phyloP scores from a whole-genome alignment of 23 tunicate species.

The Trididemnum clinides region DNA sequence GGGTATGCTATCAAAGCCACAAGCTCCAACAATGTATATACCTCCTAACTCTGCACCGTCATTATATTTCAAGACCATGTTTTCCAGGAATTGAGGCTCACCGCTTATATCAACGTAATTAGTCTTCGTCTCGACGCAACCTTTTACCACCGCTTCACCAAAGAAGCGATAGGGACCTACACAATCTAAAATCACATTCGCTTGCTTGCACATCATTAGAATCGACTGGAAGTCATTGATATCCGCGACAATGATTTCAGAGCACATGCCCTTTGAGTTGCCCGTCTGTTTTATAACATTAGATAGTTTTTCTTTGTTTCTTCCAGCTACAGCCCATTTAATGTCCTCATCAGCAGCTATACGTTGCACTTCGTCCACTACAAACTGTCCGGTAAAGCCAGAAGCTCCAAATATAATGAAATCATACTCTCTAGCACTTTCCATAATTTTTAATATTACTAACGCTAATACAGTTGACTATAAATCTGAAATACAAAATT shows the following conservation, averaged over 20 bases:
- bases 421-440: conserved; percentile 49
- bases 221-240: conserved; percentile 62
- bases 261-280: background rate
- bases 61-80: conserved; percentile 70
- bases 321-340: conserved; percentile 88
- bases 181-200: conserved; percentile 80
- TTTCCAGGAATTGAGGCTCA: conserved; percentile 96
- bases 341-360: conserved; percentile 15
- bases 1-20: conserved; percentile 97
- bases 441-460: background rate
- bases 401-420: conserved; percentile 91
- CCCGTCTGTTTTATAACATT: conserved; percentile 9
- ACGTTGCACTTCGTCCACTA: conserved; percentile 62
- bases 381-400: conserved; percentile 95
- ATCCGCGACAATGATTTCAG: conserved; percentile 62
- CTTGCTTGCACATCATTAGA: conserved; percentile 59
- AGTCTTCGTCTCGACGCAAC: conserved; percentile 76
- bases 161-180: conserved; percentile 92
- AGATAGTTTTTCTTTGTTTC: conserved; percentile 53
- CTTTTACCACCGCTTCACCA: conserved; percentile 90
- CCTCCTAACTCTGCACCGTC: conserved; percentile 72
- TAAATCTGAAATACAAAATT: no score
- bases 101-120: conserved; percentile 88
- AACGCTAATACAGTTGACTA: no score
- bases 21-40: conserved; percentile 68